Evolutionary conservation across 2,113 vertebrate genomes (phyloP).

Genomic region (Lepus americanus): DNA sequence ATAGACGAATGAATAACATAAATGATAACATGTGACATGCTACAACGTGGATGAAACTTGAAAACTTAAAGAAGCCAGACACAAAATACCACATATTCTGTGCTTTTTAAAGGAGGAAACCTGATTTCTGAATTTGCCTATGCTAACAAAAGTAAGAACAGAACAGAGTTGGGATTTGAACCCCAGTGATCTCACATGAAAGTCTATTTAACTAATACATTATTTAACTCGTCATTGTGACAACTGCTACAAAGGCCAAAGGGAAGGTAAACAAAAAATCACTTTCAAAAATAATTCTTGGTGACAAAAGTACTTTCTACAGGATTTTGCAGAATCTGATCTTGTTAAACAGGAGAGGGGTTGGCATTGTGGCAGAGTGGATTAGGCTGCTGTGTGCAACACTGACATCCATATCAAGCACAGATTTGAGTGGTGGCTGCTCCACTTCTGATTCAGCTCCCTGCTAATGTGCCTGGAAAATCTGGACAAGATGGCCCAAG

Average conservation of each 20-base stretch:
- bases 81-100: neutral
- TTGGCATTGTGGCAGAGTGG: no score
- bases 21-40: neutral
- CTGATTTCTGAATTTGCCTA: neutral
- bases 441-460: no score
- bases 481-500: no score
- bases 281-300: conserved; percentile 40
- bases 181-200: neutral
- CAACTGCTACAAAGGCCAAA: neutral
- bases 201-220: neutral
- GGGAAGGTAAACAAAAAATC: conserved; percentile 43
- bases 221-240: conserved; percentile 32
- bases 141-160: neutral
- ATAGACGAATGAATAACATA: neutral
- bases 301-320: neutral
- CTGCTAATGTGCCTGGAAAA: no score
- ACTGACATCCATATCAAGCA: no score
- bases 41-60: neutral
- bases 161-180: neutral
- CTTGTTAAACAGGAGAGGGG: neutral
- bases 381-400: no score
- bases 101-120: neutral
- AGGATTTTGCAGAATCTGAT: conserved; percentile 15
- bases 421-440: no score
- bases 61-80: conserved; percentile 2